Evolutionary conservation across 2,797 vertebrate species (phyloP), one percentile per base, ranked within the genome.

Genomic region (Hemibagrus guttatus): DNA sequence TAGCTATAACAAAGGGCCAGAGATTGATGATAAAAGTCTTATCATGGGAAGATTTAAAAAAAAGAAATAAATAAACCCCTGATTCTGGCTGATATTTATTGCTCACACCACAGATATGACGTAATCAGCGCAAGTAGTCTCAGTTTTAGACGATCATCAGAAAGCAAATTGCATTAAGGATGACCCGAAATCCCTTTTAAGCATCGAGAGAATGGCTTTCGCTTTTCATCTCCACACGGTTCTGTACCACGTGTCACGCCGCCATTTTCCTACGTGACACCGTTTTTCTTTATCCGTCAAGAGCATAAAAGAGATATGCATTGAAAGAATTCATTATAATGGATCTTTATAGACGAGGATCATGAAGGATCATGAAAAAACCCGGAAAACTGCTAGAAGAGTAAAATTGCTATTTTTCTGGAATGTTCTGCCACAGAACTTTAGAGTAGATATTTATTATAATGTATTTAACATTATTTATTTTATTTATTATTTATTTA

Each of bases 141-240:
- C 90, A 89, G 75, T 88, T 90, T 90, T 89, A 89, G 88, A 89
- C 89, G 76, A 87, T 90, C 90, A 90, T 89, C 87, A 89, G 87
- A 80, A 87, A 90, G 89, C 86, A 83, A 88, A 91, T 91, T 91
- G 86, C 91, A 91, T 91, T 88, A 92, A 89, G 83, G 71, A 86
- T 87, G 89, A 91, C 88, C 92, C 86, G 89, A 88, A 89, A 89
- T 89, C 85, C 87, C 88, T 89, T 90, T 91, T 86, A 90, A 74
- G 84, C 85, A 81, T 90, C 68, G 56, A 85, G 81, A 83, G 52
- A 81, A 79, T 84, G 84, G 83, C 84, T 85, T 90, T 86, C 11
- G 8, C 21, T 42, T 61, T 61, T 59, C 56, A 86, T 90, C 87
- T 68, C 84, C 86, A 83, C 35, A 76, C 61, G 84, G 74, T 49